These are phyloP conservation scores for Netelia melanura DNA, from an alignment of 2,888 invertebrate species.

Conservation along the genomic window DNA sequence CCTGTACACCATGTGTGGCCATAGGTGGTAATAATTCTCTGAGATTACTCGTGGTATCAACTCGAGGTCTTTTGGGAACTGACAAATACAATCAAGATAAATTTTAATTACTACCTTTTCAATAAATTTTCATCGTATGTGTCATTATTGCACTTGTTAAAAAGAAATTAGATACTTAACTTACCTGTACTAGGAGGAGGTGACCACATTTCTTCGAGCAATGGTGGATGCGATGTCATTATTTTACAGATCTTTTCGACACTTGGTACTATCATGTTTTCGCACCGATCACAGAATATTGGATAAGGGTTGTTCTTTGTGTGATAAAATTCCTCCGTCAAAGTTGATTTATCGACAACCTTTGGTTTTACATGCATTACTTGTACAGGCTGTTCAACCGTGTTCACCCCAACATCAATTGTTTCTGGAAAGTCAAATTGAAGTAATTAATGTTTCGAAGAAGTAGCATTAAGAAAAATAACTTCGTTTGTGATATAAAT, in stretches of 20 bases:
- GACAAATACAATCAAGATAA: background rate
- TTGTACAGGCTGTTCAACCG: slow-evolving; percentile 10
- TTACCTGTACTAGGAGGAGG: slow-evolving; percentile 68
- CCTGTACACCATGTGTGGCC: background rate
- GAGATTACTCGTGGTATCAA: background rate
- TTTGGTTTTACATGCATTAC: slow-evolving; percentile 36
- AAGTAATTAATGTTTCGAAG: background rate
- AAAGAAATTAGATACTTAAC: background rate
- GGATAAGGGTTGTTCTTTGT: slow-evolving; percentile 72
- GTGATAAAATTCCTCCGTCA: slow-evolving; percentile 74
- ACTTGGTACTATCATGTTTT: slow-evolving; percentile 68
- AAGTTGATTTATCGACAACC: slow-evolving; percentile 60
- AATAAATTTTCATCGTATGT: too few relatives aligned
- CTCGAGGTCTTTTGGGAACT: background rate
- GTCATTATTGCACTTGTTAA: too few relatives aligned
- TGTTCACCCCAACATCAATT: slow-evolving; percentile 61
- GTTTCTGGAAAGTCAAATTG: slow-evolving; percentile 29
- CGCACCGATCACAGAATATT: slow-evolving; percentile 77
- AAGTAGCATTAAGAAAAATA: background rate
- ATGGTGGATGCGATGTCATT: slow-evolving; percentile 73
- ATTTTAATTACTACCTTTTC: background rate
- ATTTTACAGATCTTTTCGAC: slow-evolving; percentile 75
- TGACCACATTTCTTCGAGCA: slow-evolving; percentile 68
- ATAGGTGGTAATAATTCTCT: background rate
- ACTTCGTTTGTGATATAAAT: background rate